phyloP scores from a whole-genome alignment of 2,888 invertebrate species.

The Plagodis pulveraria region DNA sequence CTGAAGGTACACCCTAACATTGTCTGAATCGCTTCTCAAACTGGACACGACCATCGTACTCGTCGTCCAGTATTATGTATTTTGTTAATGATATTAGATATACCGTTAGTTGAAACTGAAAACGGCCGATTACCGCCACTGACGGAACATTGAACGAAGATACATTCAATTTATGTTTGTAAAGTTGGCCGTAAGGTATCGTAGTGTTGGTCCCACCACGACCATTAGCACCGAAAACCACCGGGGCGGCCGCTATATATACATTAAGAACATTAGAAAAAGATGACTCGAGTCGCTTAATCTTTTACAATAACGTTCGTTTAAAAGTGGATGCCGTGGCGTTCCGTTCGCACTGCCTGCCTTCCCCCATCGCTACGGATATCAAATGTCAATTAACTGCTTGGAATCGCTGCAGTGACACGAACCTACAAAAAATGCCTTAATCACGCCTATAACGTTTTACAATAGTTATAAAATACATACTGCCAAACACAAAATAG shows the following conservation, averaged over 20 bases:
- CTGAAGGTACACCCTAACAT: neutral
- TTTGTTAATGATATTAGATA: conserved; percentile 3
- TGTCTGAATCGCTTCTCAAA: neutral
- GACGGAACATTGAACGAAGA: conserved; percentile 33
- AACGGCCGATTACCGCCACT: neutral
- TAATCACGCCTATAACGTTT: conserved; percentile 18
- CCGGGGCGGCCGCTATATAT: conserved; percentile 56
- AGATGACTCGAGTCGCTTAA: conserved; percentile 65
- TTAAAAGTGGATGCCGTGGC: conserved; percentile 81
- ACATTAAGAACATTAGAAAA: conserved; percentile 61
- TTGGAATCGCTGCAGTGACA: conserved; percentile 27
- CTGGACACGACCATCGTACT: conserved; percentile 36
- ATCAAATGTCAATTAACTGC: conserved; percentile 71
- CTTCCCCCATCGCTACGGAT: conserved; percentile 46
- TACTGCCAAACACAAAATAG: conserved; percentile 11
- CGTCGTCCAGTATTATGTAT: neutral
- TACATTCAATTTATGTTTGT: conserved; percentile 51
- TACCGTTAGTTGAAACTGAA: conserved; percentile 7
- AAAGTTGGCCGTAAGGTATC: conserved; percentile 55
- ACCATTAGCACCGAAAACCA: conserved; percentile 45
- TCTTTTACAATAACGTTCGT: conserved; percentile 72
- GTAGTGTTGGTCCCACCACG: conserved; percentile 68
- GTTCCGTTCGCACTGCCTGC: conserved; percentile 73
- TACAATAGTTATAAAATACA: conserved; percentile 10
- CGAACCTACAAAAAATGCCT: conserved; percentile 33